These are phyloP conservation scores for Drosophila orena DNA, from an alignment of 1,140 invertebrate genomes.

Conservation along the genomic window DNA sequence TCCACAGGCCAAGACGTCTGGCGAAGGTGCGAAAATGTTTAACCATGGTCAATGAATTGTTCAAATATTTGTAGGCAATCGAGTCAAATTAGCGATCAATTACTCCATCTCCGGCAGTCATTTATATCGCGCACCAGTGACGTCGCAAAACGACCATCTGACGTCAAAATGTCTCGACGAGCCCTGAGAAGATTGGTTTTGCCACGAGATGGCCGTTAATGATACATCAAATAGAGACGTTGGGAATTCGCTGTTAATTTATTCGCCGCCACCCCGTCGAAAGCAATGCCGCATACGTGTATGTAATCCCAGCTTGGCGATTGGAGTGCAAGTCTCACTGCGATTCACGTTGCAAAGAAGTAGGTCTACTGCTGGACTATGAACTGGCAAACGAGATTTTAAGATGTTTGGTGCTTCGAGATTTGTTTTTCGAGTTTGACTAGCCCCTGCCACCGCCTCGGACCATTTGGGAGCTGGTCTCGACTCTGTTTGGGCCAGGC, in stretches of 20 bases:
- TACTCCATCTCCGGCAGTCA: constrained; percentile 16
- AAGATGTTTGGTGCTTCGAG: constrained; percentile 22
- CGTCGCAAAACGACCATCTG: constrained; percentile 50
- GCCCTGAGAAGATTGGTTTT: constrained; percentile 18
- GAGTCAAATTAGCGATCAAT: constrained; percentile 58
- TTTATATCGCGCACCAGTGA: constrained; percentile 21
- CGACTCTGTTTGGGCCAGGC: constrained; percentile 10
- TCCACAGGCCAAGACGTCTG: constrained; percentile 6
- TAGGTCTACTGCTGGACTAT: constrained; percentile 22
- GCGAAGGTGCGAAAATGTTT: constrained; percentile 63
- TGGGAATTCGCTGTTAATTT: constrained; percentile 1
- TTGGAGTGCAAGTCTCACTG: background rate
- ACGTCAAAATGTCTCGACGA: constrained; percentile 33
- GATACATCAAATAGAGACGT: constrained; percentile 17
- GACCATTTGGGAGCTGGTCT: constrained; percentile 16
- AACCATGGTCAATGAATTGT: constrained; percentile 37
- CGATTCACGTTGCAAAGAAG: constrained; percentile 22
- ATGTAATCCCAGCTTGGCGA: constrained; percentile 11
- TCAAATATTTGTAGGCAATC: constrained; percentile 66
- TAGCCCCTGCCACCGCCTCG: constrained; percentile 5
- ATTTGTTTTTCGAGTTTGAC: constrained; percentile 64
- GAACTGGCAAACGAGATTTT: constrained; percentile 37
- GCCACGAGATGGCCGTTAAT: background rate
- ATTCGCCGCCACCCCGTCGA: constrained; percentile 9
- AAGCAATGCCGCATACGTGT: constrained; percentile 11